Percentiles rank a stretch among this genome's conserved stretches.
Evolutionary conservation across 2,797 vertebrate species (phyloP).

Genomic region (Eurystomus glaucurus): DNA sequence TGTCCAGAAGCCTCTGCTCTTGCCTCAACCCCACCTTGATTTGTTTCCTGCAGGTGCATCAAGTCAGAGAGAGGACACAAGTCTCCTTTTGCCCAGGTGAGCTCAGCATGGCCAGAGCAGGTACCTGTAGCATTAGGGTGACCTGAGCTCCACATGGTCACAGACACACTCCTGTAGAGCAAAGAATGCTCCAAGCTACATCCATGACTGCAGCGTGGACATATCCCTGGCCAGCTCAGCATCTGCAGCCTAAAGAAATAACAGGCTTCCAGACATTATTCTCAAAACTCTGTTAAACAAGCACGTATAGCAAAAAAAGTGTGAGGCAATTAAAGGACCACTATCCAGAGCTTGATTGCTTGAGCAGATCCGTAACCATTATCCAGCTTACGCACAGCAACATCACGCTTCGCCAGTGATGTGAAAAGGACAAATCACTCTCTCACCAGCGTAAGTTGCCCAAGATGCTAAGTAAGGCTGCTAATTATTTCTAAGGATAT

Average conservation of each 20-base stretch:
- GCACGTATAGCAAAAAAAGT: background rate
- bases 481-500: constrained; percentile 1
- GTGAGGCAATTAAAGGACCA: background rate
- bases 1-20: background rate
- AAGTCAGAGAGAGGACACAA: background rate
- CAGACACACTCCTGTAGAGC: background rate
- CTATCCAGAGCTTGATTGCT: background rate
- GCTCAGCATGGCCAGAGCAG: background rate
- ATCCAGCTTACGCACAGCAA: constrained; percentile 1
- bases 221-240: background rate
- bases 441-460: background rate
- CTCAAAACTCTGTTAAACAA: constrained; percentile 25
- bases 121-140: background rate
- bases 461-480: constrained; percentile 8
- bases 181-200: background rate
- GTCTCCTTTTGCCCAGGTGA: background rate
- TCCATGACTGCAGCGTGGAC: background rate
- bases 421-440: background rate
- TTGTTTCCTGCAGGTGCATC: background rate
- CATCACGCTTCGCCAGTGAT: background rate
- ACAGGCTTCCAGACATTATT: constrained; percentile 1
- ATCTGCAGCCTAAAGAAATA: background rate
- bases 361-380: background rate
- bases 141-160: fast-evolving
- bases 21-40: background rate